phyloP scores from a whole-genome alignment of 1,140 invertebrate species.

The silkworm (Bombyx mori) region DNA sequence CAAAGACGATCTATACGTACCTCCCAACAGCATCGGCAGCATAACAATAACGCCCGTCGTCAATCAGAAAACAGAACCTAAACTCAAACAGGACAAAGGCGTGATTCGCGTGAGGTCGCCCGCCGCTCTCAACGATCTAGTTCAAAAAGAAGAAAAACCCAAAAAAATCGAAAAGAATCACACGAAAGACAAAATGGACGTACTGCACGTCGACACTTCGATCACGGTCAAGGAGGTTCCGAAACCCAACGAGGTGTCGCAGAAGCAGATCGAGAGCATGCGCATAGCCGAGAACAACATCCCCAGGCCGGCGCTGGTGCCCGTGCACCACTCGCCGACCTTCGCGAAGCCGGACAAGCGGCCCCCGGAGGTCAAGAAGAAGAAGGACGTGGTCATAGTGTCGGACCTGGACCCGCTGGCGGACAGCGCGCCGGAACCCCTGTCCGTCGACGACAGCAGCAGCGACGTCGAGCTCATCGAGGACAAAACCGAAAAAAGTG shows the following conservation, averaged over 20 bases:
- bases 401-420: conserved; percentile 50
- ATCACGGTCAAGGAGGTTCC: conserved; percentile 18
- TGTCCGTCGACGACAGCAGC: conserved; percentile 55
- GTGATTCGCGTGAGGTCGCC: conserved; percentile 52
- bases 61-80: conserved; percentile 8
- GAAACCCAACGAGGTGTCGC: conserved; percentile 32
- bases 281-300: conserved; percentile 50
- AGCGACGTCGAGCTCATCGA: conserved; percentile 59
- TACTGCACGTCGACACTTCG: conserved; percentile 45
- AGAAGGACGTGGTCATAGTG: conserved; percentile 52
- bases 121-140: conserved; percentile 51
- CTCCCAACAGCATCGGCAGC: conserved; percentile 55
- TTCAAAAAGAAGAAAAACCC: conserved; percentile 42
- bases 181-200: conserved; percentile 31
- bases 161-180: conserved; percentile 29
- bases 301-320: conserved; percentile 41
- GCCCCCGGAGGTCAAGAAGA: conserved; percentile 52
- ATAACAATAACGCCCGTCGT: conserved; percentile 59
- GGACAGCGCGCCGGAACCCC: conserved; percentile 31
- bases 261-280: conserved; percentile 52
- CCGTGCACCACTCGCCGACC: conserved; percentile 52
- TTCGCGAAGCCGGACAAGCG: conserved; percentile 58
- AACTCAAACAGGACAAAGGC: conserved; percentile 23
- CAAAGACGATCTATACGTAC: conserved; percentile 47
- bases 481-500: conserved; percentile 43